Evolutionary conservation across 1,140 invertebrate genomes (phyloP), one percentile per base, ranked within the genome.

Genomic region (Cylas formicarius): DNA sequence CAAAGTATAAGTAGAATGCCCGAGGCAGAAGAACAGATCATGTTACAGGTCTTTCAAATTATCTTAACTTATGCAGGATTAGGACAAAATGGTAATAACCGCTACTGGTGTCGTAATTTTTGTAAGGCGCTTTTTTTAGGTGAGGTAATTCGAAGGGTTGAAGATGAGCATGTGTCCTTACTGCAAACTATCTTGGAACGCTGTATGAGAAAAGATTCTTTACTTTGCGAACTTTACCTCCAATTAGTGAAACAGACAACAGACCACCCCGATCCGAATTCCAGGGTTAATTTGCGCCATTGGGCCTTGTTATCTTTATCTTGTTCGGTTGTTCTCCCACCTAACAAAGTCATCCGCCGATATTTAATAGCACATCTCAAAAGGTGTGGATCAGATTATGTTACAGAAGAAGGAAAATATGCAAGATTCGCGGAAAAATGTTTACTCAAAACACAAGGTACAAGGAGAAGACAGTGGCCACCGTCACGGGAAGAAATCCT

Each of bases 341-440:
- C 86, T 2, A 81, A 87, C 56, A 84, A 86, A 59, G 72, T 81
- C 0, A 75, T 95, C 42, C 73, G 90, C 23, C 84, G 90, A 43
- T 90, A 95, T 67, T 72, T 97, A n/a, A 81, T 92, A 16, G 80
- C 88, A 7, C 93, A 96, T 69, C 69, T 97, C 34, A 83, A 91
- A 52, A 77, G 88, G 38, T 91, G 90, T 60, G 79, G 86, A 18
- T 82, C 86, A 33, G 91, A 95, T 66, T 83, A 82, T 50, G 82
- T 93, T 11, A 86, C 87, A 2, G 90, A 96, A 62, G 92, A 96
- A 64, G 92, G 90, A 4, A 91, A 92, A 69, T 97, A 89, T 67
- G 90, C 93, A 4, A 71, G 91, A 55, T 92, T 95, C 62, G 89
- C 90, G 19, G 86, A 95, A 63, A 93, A 91, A 79, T 89, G 87